phyloP scores from a whole-genome alignment of 1,140 invertebrate species.

The Apis laboriosa region DNA sequence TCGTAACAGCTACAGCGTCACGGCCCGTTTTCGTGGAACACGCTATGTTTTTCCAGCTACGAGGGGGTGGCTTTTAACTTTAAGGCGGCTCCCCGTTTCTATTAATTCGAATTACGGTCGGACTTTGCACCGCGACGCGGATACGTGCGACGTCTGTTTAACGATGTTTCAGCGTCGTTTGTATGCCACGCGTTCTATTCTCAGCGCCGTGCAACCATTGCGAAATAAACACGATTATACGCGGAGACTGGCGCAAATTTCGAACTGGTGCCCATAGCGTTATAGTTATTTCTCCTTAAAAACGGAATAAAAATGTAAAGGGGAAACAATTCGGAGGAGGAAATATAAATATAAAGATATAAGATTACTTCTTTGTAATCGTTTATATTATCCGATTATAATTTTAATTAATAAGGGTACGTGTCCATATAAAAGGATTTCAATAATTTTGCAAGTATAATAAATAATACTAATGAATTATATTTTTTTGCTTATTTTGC shows the following conservation, averaged over 20 bases:
- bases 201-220: background rate
- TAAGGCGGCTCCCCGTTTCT: conserved; percentile 41
- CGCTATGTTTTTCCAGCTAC: conserved; percentile 21
- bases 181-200: conserved; percentile 10
- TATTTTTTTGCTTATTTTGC: too few relatives aligned
- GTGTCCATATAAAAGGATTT: too few relatives aligned
- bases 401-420: too few relatives aligned
- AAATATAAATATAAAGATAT: background rate
- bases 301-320: too few relatives aligned
- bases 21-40: background rate
- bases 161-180: conserved; percentile 45
- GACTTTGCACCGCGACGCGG: conserved; percentile 44
- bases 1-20: background rate
- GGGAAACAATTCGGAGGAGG: background rate
- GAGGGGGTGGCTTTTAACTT: conserved; percentile 37
- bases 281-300: background rate
- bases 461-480: too few relatives aligned
- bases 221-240: conserved; percentile 23
- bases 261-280: background rate
- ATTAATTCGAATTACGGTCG: conserved; percentile 58
- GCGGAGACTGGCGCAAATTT: background rate
- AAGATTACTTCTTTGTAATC: too few relatives aligned
- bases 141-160: conserved; percentile 55
- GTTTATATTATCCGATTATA: too few relatives aligned
- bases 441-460: too few relatives aligned